Evolutionary conservation across 2,113 vertebrate genomes (phyloP).

Genomic region (Boleophthalmus pectinirostris): DNA sequence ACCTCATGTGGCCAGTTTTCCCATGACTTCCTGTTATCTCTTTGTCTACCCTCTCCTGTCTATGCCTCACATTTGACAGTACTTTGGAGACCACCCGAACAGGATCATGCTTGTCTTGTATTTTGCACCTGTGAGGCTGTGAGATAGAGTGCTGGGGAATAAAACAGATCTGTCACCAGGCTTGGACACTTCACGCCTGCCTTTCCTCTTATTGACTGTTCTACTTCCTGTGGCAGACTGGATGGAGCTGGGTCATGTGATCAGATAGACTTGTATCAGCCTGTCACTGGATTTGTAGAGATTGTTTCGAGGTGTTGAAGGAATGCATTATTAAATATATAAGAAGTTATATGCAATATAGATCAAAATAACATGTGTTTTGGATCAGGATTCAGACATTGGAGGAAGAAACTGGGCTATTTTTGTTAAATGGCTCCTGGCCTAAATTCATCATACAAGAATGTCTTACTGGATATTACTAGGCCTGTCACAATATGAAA

Average conservation of each 20-base stretch:
- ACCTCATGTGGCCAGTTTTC: neutral
- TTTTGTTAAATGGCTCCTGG: too few species aligned
- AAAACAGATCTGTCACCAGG: constrained; percentile 26
- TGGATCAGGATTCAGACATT: too few species aligned
- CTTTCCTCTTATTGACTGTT: constrained; percentile 54
- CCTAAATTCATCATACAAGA: too few species aligned
- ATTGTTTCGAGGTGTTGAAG: constrained; percentile 8
- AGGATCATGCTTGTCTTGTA: constrained; percentile 10
- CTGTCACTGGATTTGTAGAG: constrained; percentile 18
- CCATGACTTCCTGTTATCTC: neutral
- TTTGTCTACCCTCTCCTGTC: neutral
- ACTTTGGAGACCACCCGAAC: constrained; percentile 12
- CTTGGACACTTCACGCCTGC: constrained; percentile 27
- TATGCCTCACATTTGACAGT: neutral
- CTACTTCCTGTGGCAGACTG: constrained; percentile 19
- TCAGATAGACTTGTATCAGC: constrained; percentile 44
- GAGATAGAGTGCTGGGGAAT: constrained; percentile 19
- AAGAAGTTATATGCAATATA: neutral
- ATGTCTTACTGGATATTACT: too few species aligned
- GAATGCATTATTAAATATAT: neutral
- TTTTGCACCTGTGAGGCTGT: constrained; percentile 11
- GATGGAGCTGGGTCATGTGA: constrained; percentile 15
- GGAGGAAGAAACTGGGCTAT: too few species aligned
- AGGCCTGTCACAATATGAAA: too few species aligned
- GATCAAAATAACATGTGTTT: neutral